A percentile compares a stretch with the other conserved stretches of the same genome.
Evolutionary conservation across 2,113 vertebrate species (phyloP).

Genomic region (Oriolus oriolus): DNA sequence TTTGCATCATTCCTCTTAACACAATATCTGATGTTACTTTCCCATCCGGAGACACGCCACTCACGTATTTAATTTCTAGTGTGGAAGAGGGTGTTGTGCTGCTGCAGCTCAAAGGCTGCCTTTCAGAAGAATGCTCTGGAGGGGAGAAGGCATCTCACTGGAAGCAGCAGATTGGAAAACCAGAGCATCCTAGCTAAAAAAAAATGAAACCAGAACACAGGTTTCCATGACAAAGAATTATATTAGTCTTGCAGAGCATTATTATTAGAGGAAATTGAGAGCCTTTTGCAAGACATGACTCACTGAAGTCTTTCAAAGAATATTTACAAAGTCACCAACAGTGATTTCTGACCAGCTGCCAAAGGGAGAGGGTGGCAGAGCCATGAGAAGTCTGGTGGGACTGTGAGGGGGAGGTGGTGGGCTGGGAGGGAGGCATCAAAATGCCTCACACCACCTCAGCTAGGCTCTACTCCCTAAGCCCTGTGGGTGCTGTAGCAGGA

Average conservation of each 20-base stretch:
- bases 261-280: not conserved
- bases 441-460: not conserved
- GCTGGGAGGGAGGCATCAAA: not conserved
- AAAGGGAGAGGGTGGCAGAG: not conserved
- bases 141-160: not conserved
- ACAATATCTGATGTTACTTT: not conserved
- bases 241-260: not conserved
- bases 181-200: not conserved
- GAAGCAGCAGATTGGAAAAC: conserved; percentile 8
- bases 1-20: not conserved
- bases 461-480: not conserved
- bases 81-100: not conserved
- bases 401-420: fast-evolving
- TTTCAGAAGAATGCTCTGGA: not conserved
- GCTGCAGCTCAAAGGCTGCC: not conserved
- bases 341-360: not conserved
- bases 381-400: not conserved
- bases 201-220: not conserved
- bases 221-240: not conserved
- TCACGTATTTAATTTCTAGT: not conserved
- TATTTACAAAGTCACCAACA: not conserved
- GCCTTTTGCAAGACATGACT: not conserved
- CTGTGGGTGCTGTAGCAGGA: not conserved
- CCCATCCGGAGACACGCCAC: not conserved
- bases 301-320: not conserved